Percentiles rank a stretch among this genome's conserved stretches.
These are phyloP conservation scores for Eudasyphora cyanicolor DNA, from an alignment of 2,888 invertebrate species.

Conservation along the genomic window DNA sequence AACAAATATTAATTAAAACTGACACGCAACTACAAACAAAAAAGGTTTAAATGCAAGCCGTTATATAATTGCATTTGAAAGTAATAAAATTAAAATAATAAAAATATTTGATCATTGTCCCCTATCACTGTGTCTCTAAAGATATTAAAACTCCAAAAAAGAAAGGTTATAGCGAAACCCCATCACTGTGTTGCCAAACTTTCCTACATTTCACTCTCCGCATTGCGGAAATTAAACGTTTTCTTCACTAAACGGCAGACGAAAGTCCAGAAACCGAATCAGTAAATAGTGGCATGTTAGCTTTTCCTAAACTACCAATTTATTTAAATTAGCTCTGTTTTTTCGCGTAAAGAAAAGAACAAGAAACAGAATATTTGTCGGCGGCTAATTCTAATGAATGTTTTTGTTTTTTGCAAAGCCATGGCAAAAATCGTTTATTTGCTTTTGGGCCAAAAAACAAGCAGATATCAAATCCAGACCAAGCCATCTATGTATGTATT, in stretches of 20 bases:
- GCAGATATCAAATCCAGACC: neutral
- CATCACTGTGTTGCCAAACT: too few species aligned
- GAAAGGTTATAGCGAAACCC: neutral
- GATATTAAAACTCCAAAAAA: neutral
- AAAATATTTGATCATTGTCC: neutral
- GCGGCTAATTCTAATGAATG: neutral
- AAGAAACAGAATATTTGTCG: neutral
- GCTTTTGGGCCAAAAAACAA: neutral
- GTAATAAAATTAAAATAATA: neutral
- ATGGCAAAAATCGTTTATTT: neutral
- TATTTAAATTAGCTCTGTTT: conserved; percentile 8
- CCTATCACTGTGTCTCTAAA: neutral
- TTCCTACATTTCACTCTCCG: neutral
- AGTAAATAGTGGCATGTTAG: neutral
- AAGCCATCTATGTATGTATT: too few species aligned
- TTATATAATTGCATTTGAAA: neutral
- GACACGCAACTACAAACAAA: neutral
- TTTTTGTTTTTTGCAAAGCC: neutral
- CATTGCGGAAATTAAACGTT: neutral
- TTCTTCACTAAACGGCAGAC: neutral
- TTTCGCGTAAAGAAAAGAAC: neutral
- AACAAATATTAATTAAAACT: neutral
- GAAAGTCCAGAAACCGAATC: neutral
- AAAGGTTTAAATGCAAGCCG: neutral
- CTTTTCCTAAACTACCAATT: neutral